These are phyloP conservation scores for Zaprionus africanus DNA, from an alignment of 1,140 invertebrate genomes.

Conservation along the genomic window DNA sequence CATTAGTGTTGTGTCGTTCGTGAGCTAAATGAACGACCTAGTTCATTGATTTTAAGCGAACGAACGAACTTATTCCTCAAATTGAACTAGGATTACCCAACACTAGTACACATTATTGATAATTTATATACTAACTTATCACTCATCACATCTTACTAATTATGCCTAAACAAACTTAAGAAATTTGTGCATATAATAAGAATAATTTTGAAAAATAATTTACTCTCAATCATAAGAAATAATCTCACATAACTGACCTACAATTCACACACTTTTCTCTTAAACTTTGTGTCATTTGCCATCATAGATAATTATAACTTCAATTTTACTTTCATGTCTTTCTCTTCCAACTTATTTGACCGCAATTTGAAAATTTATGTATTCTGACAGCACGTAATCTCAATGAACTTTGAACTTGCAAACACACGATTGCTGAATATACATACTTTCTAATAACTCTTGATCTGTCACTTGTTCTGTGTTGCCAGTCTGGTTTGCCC, in stretches of 20 bases:
- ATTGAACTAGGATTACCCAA: too few species aligned
- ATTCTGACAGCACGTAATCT: not conserved
- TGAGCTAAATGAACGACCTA: too few species aligned
- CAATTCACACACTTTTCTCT: not conserved
- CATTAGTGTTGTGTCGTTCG: too few species aligned
- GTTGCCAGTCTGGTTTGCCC: not conserved
- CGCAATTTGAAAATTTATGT: not conserved
- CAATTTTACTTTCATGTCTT: not conserved
- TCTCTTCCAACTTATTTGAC: not conserved
- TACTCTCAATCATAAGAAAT: not conserved
- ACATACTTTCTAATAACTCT: not conserved
- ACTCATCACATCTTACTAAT: not conserved
- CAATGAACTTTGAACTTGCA: constrained; percentile 25
- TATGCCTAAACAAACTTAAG: not conserved
- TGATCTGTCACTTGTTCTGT: constrained; percentile 9
- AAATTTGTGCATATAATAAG: not conserved
- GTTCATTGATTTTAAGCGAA: too few species aligned
- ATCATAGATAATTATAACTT: not conserved
- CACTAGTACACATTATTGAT: too few species aligned
- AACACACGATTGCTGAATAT: constrained; percentile 2
- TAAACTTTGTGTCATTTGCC: not conserved
- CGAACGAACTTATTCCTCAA: too few species aligned
- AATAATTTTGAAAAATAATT: not conserved
- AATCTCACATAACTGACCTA: not conserved
- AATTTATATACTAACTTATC: not conserved